Evolutionary conservation across 2,888 invertebrate genomes (phyloP).

Genomic region (Orthosia gracilis): DNA sequence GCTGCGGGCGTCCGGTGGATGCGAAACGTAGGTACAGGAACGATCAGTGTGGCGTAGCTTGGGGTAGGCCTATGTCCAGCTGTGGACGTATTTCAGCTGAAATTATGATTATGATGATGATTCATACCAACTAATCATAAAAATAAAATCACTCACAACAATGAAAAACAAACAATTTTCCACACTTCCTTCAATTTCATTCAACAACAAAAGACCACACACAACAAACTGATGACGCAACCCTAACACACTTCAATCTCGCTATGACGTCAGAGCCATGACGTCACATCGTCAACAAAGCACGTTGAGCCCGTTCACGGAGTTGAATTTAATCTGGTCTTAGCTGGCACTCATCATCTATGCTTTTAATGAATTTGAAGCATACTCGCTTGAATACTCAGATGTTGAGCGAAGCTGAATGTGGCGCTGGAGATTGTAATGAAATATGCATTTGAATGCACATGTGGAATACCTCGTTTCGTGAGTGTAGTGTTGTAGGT

Average conservation of each 20-base stretch:
- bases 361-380: constrained; percentile 62
- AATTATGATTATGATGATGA: no score
- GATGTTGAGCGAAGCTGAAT: constrained; percentile 24
- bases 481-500: no score
- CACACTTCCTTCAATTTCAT: not conserved
- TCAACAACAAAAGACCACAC: constrained; percentile 16
- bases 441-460: not conserved
- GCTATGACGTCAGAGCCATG: constrained; percentile 36
- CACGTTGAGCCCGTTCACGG: constrained; percentile 22
- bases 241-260: constrained; percentile 18
- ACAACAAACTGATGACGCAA: constrained; percentile 11
- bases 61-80: no score
- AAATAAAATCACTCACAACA: not conserved
- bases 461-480: not conserved
- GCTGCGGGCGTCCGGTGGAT: no score
- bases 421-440: constrained; percentile 3
- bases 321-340: constrained; percentile 59
- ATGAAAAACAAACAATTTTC: not conserved
- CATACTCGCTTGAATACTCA: constrained; percentile 1
- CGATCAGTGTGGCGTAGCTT: no score
- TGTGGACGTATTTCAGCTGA: no score
- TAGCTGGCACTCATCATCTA: constrained; percentile 53
- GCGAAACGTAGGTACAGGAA: no score
- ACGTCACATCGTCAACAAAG: constrained; percentile 34
- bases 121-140: no score